Base-by-base conservation (phyloP, 2,797 vertebrate genomes). In the Arnoldichthys spilopterus region DNA sequence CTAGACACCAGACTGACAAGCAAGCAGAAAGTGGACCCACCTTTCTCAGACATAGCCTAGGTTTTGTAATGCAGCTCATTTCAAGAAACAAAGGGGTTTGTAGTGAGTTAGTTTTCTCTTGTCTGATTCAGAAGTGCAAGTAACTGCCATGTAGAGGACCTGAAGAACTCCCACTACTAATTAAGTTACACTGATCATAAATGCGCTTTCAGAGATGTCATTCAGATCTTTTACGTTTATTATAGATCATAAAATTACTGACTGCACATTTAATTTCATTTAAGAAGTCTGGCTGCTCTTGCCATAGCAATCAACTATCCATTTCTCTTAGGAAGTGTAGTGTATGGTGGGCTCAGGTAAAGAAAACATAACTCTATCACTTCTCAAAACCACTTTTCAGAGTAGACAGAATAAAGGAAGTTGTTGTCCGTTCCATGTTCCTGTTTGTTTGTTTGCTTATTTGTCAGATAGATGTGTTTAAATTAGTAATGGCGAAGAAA, bases 401-500 rank as follows among this genome's bases (percentile, higher is more conserved):
- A 13, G 18, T 66, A 11, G 37, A 77, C 68, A 70, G 49, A 72
- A 70, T 56, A 51, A 72, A 68, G 53, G 73, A 72, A 30, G 73
- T 62, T 70, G 72, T 64, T 56, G 47, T 82, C 67, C 37, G 30
- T 76, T 76, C 67, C 79, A 49, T 72, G 34, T 75, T 58, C 58
- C 62, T 66, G 63, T 84, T 82, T 81, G 45, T 77, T 80, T 77
- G 72, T 64, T 84, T 63, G 26, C 45, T 68, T 87, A 74, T 86
- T 64, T 75, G 68, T 87, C 74, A 32, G 66, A 62, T 67, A 82
- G 79, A 88, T 81, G 73, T 75, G 83, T 85, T 86, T 88, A 85
- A 84, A 79, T 83, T 86, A 77, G 66, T 54, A 73, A 81, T 83
- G 72, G 76, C 66, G 66, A 84, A 82, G 66, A 88, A 88, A 90